Conservation (phyloP, 2,888 invertebrate species). For the Drosophila prostipennis region DNA sequence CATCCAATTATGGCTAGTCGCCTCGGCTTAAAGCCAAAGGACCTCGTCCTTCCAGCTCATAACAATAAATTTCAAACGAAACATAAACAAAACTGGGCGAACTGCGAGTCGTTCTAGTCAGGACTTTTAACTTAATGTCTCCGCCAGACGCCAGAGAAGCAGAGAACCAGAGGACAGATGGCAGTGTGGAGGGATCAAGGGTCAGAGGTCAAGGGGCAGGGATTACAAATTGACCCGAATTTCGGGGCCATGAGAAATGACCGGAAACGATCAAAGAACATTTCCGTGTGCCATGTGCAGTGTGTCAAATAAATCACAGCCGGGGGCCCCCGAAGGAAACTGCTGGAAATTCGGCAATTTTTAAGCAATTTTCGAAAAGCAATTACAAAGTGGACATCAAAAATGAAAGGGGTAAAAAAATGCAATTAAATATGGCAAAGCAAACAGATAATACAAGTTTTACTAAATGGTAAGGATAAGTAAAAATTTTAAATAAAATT, state of each 20-base stretch:
- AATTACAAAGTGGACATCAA: conserved; percentile 16
- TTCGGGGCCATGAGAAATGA: conserved; percentile 44
- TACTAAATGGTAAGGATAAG: no score
- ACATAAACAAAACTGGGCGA: conserved; percentile 10
- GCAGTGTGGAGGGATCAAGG: not conserved
- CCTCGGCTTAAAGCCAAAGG: conserved; percentile 10
- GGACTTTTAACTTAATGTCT: conserved; percentile 28
- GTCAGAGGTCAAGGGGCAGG: conserved; percentile 8
- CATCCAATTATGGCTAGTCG: conserved; percentile 9
- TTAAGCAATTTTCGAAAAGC: conserved; percentile 9
- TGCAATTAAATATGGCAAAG: not conserved
- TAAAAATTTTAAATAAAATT: no score
- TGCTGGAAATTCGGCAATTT: conserved; percentile 21
- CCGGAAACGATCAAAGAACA: conserved; percentile 52
- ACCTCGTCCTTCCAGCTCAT: not conserved
- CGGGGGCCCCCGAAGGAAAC: conserved; percentile 3
- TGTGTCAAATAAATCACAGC: conserved; percentile 37
- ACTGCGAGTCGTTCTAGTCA: not conserved
- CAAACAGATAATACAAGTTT: not conserved
- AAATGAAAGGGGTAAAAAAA: not conserved
- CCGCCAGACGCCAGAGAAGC: conserved; percentile 2
- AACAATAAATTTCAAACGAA: conserved; percentile 20
- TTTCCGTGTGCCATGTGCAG: conserved; percentile 29
- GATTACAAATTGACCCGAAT: conserved; percentile 51
- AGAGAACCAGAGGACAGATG: not conserved